Conservation (phyloP, 2,113 vertebrate genomes). For the Tauraco erythrolophus region DNA sequence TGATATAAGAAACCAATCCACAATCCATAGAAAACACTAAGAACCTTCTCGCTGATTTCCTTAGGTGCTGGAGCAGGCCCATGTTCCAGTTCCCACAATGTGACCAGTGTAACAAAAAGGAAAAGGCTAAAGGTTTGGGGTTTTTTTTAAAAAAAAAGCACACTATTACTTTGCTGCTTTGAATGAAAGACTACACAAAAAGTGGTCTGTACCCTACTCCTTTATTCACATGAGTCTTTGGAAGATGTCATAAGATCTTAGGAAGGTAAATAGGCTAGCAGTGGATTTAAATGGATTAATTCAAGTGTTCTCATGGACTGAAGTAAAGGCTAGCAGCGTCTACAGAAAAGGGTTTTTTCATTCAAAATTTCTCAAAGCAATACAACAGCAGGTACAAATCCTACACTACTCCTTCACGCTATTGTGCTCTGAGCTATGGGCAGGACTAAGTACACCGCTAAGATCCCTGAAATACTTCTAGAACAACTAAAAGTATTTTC, state of each 20-base stretch:
- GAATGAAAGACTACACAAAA: not conserved
- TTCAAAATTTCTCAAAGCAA: not conserved
- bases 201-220: not conserved
- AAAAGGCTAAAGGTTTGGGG: not conserved
- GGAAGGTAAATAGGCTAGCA: not conserved
- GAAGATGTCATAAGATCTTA: not conserved
- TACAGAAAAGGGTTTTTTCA: not conserved
- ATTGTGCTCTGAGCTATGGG: not conserved
- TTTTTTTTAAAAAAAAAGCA: not conserved
- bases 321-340: not conserved
- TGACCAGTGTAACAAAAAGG: not conserved
- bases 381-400: not conserved
- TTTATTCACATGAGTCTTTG: not conserved
- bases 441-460: not conserved
- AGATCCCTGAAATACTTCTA: not conserved
- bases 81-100: not conserved
- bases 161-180: not conserved
- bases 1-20: not conserved
- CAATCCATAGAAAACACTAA: not conserved
- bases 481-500: not conserved
- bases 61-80: not conserved
- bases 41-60: not conserved
- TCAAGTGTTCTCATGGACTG: not conserved
- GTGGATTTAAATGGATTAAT: not conserved
- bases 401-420: not conserved